A percentile compares a stretch with the other conserved stretches of the same genome.
Evolutionary conservation across 30 jellyfish, hydroid and myxozoan genomes (phyloP).

Genomic region (Aurelia aurita complex sp. Pacific): DNA sequence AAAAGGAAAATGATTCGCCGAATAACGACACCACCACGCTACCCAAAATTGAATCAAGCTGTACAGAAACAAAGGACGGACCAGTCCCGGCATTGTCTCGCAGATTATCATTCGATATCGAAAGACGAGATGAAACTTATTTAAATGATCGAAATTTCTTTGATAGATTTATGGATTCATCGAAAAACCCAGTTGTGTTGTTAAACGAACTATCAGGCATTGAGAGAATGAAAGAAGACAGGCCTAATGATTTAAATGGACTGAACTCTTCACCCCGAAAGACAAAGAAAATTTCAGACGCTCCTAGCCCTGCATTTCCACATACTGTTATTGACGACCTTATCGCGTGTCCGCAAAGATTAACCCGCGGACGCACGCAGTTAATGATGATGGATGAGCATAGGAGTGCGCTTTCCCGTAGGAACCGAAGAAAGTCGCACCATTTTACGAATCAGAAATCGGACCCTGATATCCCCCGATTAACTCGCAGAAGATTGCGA

Average conservation of each 20-base stretch:
- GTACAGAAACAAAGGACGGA: too few relatives aligned
- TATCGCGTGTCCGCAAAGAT: conserved; percentile 70
- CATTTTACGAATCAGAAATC: neutral
- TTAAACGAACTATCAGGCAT: conserved; percentile 30
- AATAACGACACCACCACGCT: too few relatives aligned
- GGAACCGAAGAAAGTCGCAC: neutral
- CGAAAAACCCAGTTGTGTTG: conserved; percentile 47
- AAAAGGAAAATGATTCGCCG: too few relatives aligned
- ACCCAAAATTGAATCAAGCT: too few relatives aligned
- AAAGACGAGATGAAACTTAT: neutral
- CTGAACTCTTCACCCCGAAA: conserved; percentile 18
- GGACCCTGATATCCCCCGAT: conserved; percentile 1
- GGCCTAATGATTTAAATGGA: conserved; percentile 4
- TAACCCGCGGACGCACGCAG: conserved; percentile 68
- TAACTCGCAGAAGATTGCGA: conserved; percentile 39
- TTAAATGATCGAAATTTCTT: neutral
- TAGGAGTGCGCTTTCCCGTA: neutral
- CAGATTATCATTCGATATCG: neutral
- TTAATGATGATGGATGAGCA: conserved; percentile 41
- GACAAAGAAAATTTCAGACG: neutral
- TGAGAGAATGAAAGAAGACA: neutral
- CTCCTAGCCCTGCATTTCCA: conserved; percentile 36
- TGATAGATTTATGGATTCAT: neutral
- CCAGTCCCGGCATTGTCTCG: too few relatives aligned
- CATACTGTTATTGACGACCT: conserved; percentile 56